Evolutionary conservation across 2,888 invertebrate genomes (phyloP).

Genomic region (Folsomia candida): DNA sequence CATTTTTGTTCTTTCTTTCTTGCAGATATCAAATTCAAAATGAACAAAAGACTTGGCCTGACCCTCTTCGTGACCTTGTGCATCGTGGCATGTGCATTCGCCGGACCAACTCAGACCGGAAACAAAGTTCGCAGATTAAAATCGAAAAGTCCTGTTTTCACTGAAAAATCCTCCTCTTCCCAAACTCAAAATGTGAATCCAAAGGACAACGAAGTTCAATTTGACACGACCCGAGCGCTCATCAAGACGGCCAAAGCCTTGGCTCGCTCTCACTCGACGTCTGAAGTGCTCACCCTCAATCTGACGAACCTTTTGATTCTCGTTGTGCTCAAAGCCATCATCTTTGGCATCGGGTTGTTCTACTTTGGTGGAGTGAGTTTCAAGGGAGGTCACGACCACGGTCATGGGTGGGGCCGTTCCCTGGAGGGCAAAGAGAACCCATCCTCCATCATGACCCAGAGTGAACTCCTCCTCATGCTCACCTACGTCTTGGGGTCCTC

Average conservation of each 20-base stretch:
- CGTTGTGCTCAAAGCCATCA: slow-evolving; percentile 74
- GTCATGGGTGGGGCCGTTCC: slow-evolving; percentile 59
- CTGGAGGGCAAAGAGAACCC: slow-evolving; percentile 44
- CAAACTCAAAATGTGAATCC: slow-evolving; percentile 1
- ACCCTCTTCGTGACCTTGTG: slow-evolving; percentile 40
- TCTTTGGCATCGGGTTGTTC: slow-evolving; percentile 73
- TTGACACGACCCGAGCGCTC: slow-evolving; percentile 43
- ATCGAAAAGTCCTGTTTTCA: slow-evolving; percentile 30
- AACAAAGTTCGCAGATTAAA: slow-evolving; percentile 37
- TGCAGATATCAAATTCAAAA: neutral
- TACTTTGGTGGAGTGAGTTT: slow-evolving; percentile 52
- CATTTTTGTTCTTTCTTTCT: too few relatives aligned
- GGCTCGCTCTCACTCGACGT: slow-evolving; percentile 49
- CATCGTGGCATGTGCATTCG: slow-evolving; percentile 37
- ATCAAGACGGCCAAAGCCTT: slow-evolving; percentile 48
- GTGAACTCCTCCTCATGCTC: slow-evolving; percentile 69
- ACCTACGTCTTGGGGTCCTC: slow-evolving; percentile 67
- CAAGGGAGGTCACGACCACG: slow-evolving; percentile 53
- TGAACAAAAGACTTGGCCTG: slow-evolving; percentile 47
- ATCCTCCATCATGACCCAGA: slow-evolving; percentile 60
- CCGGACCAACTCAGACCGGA: slow-evolving; percentile 31
- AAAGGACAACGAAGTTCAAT: slow-evolving; percentile 17
- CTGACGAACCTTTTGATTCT: slow-evolving; percentile 76
- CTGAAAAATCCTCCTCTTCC: slow-evolving; percentile 15
- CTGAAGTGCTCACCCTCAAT: slow-evolving; percentile 74